Percentiles rank a stretch among this genome's conserved stretches.
Evolutionary conservation across 2,113 vertebrate species (phyloP).

Genomic region (Hyla sarda): DNA sequence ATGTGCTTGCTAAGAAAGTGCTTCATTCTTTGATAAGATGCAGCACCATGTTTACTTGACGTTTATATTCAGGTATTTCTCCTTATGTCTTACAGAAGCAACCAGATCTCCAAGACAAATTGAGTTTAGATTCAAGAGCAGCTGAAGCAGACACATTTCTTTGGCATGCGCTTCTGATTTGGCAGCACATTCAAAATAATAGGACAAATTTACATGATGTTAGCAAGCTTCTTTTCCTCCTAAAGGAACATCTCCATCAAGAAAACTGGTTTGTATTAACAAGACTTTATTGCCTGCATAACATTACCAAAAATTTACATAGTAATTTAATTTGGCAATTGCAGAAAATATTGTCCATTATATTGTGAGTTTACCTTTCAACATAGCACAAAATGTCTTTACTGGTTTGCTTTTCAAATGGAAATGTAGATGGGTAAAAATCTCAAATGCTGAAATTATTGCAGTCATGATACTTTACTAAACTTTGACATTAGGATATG

Average conservation of each 20-base stretch:
- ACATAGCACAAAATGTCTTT: background rate
- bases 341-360: background rate
- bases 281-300: background rate
- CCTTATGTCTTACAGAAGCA: constrained; percentile 30
- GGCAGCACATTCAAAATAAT: constrained; percentile 68
- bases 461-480: no score
- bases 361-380: background rate
- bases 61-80: background rate
- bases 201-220: constrained; percentile 62
- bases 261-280: constrained; percentile 64
- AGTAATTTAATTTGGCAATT: constrained; percentile 21
- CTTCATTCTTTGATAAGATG: background rate
- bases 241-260: constrained; percentile 64
- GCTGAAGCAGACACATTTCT: constrained; percentile 65
- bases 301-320: constrained; percentile 16
- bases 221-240: constrained; percentile 64
- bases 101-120: background rate
- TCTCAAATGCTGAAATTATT: no score
- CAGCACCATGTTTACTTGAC: background rate
- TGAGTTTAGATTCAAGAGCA: constrained; percentile 23
- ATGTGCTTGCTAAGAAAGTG: background rate
- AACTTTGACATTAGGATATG: no score
- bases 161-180: constrained; percentile 67
- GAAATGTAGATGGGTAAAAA: no score
- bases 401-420: background rate